These are phyloP conservation scores for Dipodomys spectabilis DNA, from an alignment of 2,113 vertebrate genomes.

Conservation along the genomic window DNA sequence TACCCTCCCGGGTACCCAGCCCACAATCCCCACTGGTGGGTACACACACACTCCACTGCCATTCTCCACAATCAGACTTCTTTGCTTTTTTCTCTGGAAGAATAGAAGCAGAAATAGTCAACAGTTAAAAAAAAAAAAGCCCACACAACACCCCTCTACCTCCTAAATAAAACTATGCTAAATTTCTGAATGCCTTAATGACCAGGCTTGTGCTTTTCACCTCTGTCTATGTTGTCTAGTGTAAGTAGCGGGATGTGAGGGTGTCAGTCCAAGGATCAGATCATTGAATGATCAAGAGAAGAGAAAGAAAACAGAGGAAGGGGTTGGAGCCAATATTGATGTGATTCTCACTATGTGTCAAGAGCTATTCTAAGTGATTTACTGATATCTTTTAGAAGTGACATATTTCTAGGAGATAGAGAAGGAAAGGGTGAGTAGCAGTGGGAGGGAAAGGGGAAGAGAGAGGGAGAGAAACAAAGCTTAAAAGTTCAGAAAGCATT, in stretches of 20 bases:
- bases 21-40: constrained; percentile 96
- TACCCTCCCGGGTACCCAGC: constrained; percentile 96
- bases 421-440: too few relatives aligned
- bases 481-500: not conserved
- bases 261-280: not conserved
- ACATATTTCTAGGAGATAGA: not conserved
- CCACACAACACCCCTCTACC: too few relatives aligned
- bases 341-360: not conserved
- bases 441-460: too few relatives aligned
- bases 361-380: not conserved
- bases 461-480: not conserved
- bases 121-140: not conserved
- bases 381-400: not conserved
- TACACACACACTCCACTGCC: constrained; percentile 99
- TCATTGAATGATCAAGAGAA: not conserved
- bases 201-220: not conserved
- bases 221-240: not conserved
- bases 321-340: not conserved
- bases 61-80: constrained; percentile 97
- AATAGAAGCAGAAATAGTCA: constrained; percentile 46
- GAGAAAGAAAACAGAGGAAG: not conserved
- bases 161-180: not conserved
- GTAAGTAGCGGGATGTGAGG: accelerated
- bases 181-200: not conserved
- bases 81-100: constrained; percentile 94